Base-by-base conservation (phyloP, 35 echinoderm and acorn worm species). In the Heliocidaris tuberculata region DNA sequence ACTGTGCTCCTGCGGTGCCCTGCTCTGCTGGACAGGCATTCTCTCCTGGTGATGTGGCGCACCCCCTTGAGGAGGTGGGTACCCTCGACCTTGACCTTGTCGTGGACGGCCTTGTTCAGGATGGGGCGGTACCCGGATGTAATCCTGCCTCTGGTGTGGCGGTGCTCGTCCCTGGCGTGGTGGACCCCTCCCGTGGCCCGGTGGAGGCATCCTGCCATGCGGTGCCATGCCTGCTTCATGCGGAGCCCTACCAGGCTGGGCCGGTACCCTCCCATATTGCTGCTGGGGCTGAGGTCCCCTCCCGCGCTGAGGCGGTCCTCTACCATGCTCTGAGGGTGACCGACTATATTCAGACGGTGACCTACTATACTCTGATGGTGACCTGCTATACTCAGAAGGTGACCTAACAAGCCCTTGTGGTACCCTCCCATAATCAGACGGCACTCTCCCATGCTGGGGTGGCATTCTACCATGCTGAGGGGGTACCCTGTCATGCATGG, bases 401-500 rank as follows among this genome's bases (percentile, higher is more conserved):
- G 29, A 32, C 48, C 91, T 35, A 50, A 32, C 91, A 89, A 31
- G 87, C 87, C 47, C 87, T 5, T 32, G 47, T 30, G 87, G 87
- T 48, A 89, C 87, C 87, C 87, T 89, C 31, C 16, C 91, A 93
- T 93, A 48, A 32, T 93, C 91, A 27, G 49, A 93, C 8, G 91
- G 91, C 50, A 93, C 91, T 59, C 91, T 49, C 15, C 50, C 91
- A 59, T 93, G 91, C 48, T 93, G 91, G 0, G 91, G 91, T 49
- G 91, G 91, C 50, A 59, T 59, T 59, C 91, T 93, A 93, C 29
- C 91, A 93, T 93, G 91, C 91, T 52, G 16, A 59, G 91, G 91
- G 2, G 91, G 29, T 48, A 49, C 50, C 47, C 50, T 32, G 47
- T 93, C 50, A 59, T 93, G 91, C 91, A 93, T 93, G 27, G 91